Base-by-base conservation (phyloP, 2,113 vertebrate species). In the Hepsetus odoe region DNA sequence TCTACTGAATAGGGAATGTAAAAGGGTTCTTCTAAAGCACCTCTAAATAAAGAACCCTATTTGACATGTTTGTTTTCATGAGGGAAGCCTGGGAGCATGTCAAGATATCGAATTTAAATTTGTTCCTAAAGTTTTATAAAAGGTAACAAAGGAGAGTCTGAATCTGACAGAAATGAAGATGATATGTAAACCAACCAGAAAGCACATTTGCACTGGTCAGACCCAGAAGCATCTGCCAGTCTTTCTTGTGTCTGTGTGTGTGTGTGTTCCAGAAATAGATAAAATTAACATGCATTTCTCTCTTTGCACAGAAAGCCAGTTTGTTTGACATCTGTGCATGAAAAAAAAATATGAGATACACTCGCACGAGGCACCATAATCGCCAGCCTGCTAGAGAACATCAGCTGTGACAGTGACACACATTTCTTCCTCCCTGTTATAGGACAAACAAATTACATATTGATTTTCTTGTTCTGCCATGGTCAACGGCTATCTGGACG, bases 321-420 rank as follows among this genome's bases (percentile, higher is more conserved):
- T 77, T 59, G 59, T 65, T 65, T 65, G 61, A 13, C 32, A 38
- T 65, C 61, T 35, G 33, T 33, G 44, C 24, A 72, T 18, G 62
- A 30, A 79, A 64, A 79, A 64, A 65, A 72, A 65, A 49, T 1
- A 22, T n/a, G 28, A 46, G 66, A 61, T 53, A 77, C 42, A 33
- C 66, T 59, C 40, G 59, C n/a, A 20, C 68, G 4, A 64, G 14
- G 49, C 26, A 24, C 53, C n/a, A 70, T 5, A 49, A 40, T 38
- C 0, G 22, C 44, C 51, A 33, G 32, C 30, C 42, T 77, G 66
- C 32, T 20, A 18, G 53, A 38, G 22, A n/a, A 46, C 72, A 74
- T 56, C 56, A 51, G 8, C 40, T 51, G 18, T 51, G 51, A 78
- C 14, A 42, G 30, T 35, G 30, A 72, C 30, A 22, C 2, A 20